These are phyloP conservation scores for Anguilla rostrata DNA, from an alignment of 2,113 vertebrate species.

Conservation along the genomic window DNA sequence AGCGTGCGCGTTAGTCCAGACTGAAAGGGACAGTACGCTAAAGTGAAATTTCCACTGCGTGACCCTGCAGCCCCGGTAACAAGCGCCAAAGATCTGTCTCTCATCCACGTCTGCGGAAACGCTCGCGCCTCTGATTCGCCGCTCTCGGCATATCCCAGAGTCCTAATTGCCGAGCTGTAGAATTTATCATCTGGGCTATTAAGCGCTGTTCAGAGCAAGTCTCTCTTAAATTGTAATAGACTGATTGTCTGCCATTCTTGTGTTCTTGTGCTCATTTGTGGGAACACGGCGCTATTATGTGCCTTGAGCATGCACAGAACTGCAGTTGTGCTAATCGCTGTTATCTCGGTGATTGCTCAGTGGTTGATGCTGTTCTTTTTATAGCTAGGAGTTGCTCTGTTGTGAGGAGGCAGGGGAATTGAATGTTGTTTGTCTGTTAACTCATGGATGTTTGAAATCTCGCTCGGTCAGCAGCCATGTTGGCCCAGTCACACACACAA, in stretches of 20 bases:
- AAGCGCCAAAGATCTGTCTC: conserved; percentile 16
- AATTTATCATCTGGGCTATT: conserved; percentile 28
- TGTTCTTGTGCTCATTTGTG: conserved; percentile 21
- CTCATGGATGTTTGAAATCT: conserved; percentile 8
- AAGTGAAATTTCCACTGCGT: background rate
- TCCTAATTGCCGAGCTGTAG: conserved; percentile 23
- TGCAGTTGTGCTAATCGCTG: conserved; percentile 10
- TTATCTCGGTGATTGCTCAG: conserved; percentile 19
- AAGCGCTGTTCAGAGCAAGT: conserved; percentile 22
- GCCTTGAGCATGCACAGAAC: conserved; percentile 14
- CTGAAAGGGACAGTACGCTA: background rate
- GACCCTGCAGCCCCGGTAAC: conserved; percentile 6
- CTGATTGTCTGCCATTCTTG: conserved; percentile 23
- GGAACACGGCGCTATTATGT: conserved; percentile 15
- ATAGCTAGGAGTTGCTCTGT: background rate
- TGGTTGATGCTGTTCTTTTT: background rate
- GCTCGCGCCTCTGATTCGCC: conserved; percentile 10
- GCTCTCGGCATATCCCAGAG: conserved; percentile 15
- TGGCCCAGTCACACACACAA: background rate
- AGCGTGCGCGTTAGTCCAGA: background rate
- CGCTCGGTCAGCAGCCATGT: conserved; percentile 15
- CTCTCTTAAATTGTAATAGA: conserved; percentile 18
- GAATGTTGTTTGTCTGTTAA: conserved; percentile 20
- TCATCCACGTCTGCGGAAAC: conserved; percentile 13
- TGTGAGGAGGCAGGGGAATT: conserved; percentile 15